Conservation (phyloP, 2,888 invertebrate species). For the Chaitophorus viminalis region DNA sequence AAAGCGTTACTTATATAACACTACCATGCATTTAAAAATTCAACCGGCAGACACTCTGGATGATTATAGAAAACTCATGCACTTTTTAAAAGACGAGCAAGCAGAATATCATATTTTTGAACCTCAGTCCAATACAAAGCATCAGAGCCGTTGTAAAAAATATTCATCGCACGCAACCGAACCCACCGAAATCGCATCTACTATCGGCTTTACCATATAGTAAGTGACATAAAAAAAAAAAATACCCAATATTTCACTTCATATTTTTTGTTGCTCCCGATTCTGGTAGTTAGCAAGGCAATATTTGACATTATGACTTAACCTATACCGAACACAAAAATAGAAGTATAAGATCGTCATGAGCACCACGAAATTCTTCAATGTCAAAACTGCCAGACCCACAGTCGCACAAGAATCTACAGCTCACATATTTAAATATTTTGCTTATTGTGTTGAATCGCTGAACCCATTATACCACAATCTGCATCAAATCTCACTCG, state of each 20-base stretch:
- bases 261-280: conserved; percentile 35
- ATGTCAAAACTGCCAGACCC: not conserved
- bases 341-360: not conserved
- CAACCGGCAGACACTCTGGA: no score
- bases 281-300: not conserved
- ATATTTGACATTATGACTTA: not conserved
- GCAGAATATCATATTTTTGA: conserved; percentile 19
- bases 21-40: no score
- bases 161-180: not conserved
- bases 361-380: not conserved
- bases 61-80: not conserved
- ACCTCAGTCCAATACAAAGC: not conserved
- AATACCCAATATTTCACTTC: conserved; percentile 15
- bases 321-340: not conserved
- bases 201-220: not conserved
- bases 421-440: not conserved
- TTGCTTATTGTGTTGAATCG: not conserved
- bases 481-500: not conserved
- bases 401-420: not conserved
- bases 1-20: no score
- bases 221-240: not conserved
- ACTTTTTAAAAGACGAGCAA: conserved; percentile 9
- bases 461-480: not conserved
- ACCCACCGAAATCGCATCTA: conserved; percentile 1
- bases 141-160: not conserved